phyloP scores from a whole-genome alignment of 2,113 vertebrate genomes.

The Petaurus breviceps region DNA sequence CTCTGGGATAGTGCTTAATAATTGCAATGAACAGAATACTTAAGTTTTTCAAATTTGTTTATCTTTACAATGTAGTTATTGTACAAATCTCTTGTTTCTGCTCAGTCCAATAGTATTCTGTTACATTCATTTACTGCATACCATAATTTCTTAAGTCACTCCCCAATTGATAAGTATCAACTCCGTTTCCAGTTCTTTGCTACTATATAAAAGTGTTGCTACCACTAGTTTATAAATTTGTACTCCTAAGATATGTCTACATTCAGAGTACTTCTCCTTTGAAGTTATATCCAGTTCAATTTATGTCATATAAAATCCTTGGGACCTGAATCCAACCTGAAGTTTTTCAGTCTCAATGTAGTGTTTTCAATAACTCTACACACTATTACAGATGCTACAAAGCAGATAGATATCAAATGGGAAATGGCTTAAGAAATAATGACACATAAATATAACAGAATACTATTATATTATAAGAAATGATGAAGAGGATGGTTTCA shows the following conservation, averaged over 20 bases:
- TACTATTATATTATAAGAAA: background rate
- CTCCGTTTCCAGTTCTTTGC: background rate
- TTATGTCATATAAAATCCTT: background rate
- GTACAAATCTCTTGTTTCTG: background rate
- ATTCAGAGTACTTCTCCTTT: background rate
- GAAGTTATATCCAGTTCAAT: background rate
- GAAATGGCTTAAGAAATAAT: background rate
- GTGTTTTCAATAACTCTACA: background rate
- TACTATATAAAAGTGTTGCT: background rate
- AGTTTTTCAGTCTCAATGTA: background rate
- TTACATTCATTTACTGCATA: background rate
- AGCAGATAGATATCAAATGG: background rate
- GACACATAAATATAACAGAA: background rate
- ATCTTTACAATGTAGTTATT: background rate
- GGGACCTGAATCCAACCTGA: background rate
- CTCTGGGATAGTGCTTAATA: background rate
- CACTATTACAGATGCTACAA: background rate
- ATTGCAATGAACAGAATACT: background rate
- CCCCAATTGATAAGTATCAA: background rate
- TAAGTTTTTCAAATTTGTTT: background rate
- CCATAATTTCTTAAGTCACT: background rate
- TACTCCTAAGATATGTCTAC: background rate
- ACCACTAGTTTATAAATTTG: background rate
- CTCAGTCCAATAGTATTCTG: background rate
- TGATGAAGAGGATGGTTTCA: background rate